These are phyloP conservation scores for Drosophila ambigua DNA, from an alignment of 1,140 invertebrate genomes.

Conservation along the genomic window DNA sequence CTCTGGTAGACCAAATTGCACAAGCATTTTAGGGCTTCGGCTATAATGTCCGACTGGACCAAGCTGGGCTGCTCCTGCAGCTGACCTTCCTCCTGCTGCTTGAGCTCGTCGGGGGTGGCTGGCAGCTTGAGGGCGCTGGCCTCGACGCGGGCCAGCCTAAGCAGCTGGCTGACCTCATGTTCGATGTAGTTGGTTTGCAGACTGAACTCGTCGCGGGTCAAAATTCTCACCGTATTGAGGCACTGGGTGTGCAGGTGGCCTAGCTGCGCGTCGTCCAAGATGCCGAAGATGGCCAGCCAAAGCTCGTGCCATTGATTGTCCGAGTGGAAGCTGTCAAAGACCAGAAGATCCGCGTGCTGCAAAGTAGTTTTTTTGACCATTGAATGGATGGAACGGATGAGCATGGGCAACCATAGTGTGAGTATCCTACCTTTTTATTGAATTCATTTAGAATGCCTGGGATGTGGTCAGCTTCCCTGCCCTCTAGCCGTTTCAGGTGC, in stretches of 20 bases:
- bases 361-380: conserved; percentile 17
- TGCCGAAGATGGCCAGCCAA: conserved; percentile 85
- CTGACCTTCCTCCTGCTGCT: conserved; percentile 30
- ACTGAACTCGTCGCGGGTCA: conserved; percentile 90
- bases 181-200: conserved; percentile 89
- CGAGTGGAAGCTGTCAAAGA: conserved; percentile 85
- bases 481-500: conserved; percentile 66
- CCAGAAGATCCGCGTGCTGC: conserved; percentile 84
- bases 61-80: conserved; percentile 29
- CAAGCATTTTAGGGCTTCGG: conserved; percentile 94
- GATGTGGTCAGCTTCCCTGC: conserved; percentile 60
- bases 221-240: conserved; percentile 85
- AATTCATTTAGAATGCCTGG: conserved; percentile 65
- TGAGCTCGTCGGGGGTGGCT: conserved; percentile 84
- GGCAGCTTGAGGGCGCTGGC: conserved; percentile 34
- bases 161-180: conserved; percentile 87
- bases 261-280: conserved; percentile 83
- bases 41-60: conserved; percentile 63
- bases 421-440: conserved; percentile 51
- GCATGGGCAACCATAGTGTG: conserved; percentile 20
- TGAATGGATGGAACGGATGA: neutral
- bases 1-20: conserved; percentile 96
- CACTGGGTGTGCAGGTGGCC: conserved; percentile 84
- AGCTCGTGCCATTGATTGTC: conserved; percentile 84
- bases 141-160: conserved; percentile 85